Percentiles rank a stretch among this genome's conserved stretches.
Evolutionary conservation across 2,888 invertebrate species (phyloP).

Genomic region (Coenonympha arcania): DNA sequence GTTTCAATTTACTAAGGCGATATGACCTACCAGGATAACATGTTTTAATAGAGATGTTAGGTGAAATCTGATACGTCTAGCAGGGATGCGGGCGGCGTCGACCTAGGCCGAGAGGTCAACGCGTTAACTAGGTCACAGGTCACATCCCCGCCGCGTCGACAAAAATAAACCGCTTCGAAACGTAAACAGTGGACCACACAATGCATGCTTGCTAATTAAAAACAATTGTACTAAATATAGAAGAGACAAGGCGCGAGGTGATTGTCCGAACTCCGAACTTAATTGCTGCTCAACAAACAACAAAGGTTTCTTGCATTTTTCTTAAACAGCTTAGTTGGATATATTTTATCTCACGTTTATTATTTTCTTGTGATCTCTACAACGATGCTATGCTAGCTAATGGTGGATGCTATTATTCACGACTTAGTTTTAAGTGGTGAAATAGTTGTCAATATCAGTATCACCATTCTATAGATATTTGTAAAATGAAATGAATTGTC

Average conservation of each 20-base stretch:
- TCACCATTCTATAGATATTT: no score
- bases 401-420: no score
- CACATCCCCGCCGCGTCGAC: slow-evolving; percentile 46
- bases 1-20: not conserved
- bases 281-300: no score
- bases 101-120: slow-evolving; percentile 65
- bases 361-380: no score
- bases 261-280: not conserved
- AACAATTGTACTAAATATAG: not conserved
- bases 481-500: no score
- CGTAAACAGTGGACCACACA: not conserved
- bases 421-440: no score
- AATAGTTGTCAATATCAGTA: no score
- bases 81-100: slow-evolving; percentile 38
- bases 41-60: slow-evolving; percentile 26
- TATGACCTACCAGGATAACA: slow-evolving; percentile 25
- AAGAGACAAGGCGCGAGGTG: not conserved
- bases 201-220: not conserved
- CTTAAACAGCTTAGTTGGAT: no score
- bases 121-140: slow-evolving; percentile 60
- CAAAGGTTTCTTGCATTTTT: no score
- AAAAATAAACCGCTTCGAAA: slow-evolving; percentile 34
- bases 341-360: no score
- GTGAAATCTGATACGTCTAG: slow-evolving; percentile 30
- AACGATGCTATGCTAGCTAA: no score